phyloP scores from a whole-genome alignment of 2,113 vertebrate genomes.

The Cynoglossus semilaevis region DNA sequence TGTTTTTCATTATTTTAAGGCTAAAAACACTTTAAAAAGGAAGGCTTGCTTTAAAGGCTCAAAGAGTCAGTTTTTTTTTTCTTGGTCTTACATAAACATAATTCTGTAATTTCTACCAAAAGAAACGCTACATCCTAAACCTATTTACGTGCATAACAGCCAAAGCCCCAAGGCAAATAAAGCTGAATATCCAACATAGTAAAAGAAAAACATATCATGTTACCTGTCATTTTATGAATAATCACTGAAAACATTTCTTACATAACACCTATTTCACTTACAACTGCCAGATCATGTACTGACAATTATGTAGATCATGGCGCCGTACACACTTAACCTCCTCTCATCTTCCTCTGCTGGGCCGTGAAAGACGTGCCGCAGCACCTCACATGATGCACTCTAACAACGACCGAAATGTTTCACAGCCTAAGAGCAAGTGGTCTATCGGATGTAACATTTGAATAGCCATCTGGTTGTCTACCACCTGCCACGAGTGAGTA shows the following conservation, averaged over 20 bases:
- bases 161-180: neutral
- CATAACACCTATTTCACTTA: conserved; percentile 34
- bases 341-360: conserved; percentile 1
- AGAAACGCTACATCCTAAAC: neutral
- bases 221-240: conserved; percentile 10
- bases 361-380: conserved; percentile 23
- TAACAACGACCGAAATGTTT: conserved; percentile 29
- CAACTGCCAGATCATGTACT: conserved; percentile 15
- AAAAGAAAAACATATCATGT: neutral
- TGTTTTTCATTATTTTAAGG: too few species aligned
- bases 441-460: conserved; percentile 33
- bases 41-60: too few species aligned
- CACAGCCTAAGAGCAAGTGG: conserved; percentile 25
- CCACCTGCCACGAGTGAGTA: conserved; percentile 49
- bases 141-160: neutral
- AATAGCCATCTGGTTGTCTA: conserved; percentile 56
- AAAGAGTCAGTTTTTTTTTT: neutral
- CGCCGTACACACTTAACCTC: conserved; percentile 17
- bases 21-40: too few species aligned
- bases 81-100: too few species aligned
- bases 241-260: conserved; percentile 15
- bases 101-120: too few species aligned
- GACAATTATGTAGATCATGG: conserved; percentile 14
- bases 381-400: conserved; percentile 15
- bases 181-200: neutral